phyloP scores from a whole-genome alignment of 1,140 invertebrate species.

The Ganaspis sp. region DNA sequence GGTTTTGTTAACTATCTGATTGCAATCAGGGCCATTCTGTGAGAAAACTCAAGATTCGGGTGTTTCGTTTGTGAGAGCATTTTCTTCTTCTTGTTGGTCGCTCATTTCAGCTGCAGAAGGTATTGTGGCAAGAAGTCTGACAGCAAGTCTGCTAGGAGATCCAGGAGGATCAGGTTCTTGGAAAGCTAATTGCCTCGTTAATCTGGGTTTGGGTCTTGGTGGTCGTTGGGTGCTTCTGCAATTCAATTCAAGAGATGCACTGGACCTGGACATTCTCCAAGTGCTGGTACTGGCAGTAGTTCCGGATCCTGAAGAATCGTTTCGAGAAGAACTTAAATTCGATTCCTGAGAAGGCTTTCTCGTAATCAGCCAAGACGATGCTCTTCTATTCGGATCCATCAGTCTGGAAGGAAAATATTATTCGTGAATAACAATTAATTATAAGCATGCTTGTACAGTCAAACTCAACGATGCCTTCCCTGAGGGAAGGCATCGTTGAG shows the following conservation, averaged over 20 bases:
- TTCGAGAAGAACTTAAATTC: constrained; percentile 89
- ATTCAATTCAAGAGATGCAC: constrained; percentile 76
- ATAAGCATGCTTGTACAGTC: too few relatives aligned
- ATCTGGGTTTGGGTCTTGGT: constrained; percentile 79
- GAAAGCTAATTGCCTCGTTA: constrained; percentile 86
- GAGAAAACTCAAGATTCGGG: constrained; percentile 38
- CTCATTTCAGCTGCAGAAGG: constrained; percentile 89
- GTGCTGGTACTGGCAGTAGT: constrained; percentile 91
- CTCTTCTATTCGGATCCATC: constrained; percentile 84
- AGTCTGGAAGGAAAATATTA: constrained; percentile 72
- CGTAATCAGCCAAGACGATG: constrained; percentile 91
- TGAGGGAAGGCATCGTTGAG: too few relatives aligned
- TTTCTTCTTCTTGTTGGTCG: constrained; percentile 83
- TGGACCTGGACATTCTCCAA: constrained; percentile 88
- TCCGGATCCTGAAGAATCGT: constrained; percentile 91
- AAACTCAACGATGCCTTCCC: too few relatives aligned
- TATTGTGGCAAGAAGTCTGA: constrained; percentile 86
- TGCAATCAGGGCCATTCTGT: too few relatives aligned
- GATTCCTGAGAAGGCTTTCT: constrained; percentile 93
- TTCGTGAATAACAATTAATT: too few relatives aligned
- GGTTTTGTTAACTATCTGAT: too few relatives aligned
- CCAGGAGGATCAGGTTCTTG: constrained; percentile 82
- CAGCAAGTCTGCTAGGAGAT: constrained; percentile 80
- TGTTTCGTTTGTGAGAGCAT: constrained; percentile 44
- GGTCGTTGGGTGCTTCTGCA: constrained; percentile 62